Conservation (phyloP, 1,140 invertebrate genomes). For the Mercenaria mercenaria region DNA sequence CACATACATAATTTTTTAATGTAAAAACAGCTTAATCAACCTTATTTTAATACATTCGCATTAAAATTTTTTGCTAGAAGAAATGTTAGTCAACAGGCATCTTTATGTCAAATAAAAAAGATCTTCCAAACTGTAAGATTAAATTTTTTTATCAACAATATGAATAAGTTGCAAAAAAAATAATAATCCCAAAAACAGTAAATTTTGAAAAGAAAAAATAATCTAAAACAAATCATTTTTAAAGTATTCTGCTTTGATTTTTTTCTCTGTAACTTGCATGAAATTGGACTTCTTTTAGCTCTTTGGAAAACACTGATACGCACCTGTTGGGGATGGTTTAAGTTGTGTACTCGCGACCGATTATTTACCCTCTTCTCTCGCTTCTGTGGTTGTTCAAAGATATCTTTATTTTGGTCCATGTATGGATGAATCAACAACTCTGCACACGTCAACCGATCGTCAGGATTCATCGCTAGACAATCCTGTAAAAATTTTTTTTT, state of each 20-base stretch:
- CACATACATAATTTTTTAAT: too few species aligned
- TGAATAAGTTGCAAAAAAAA: too few species aligned
- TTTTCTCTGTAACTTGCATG: neutral
- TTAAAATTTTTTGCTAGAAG: too few species aligned
- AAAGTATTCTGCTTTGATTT: neutral
- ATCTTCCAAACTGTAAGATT: too few species aligned
- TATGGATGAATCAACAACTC: conserved; percentile 95
- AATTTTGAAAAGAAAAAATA: too few species aligned
- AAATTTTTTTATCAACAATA: too few species aligned
- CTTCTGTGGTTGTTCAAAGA: conserved; percentile 61
- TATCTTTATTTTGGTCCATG: conserved; percentile 88
- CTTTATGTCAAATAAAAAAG: too few species aligned
- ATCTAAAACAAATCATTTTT: too few species aligned
- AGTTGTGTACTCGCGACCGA: conserved; percentile 9
- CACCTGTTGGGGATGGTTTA: conserved; percentile 60
- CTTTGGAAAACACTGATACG: conserved; percentile 61
- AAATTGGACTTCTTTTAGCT: neutral
- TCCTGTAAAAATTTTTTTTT: conserved; percentile 89
- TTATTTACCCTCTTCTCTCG: conserved; percentile 59
- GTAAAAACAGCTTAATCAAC: too few species aligned
- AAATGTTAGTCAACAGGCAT: too few species aligned
- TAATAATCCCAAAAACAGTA: too few species aligned
- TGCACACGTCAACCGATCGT: conserved; percentile 95
- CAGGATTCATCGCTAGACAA: conserved; percentile 98
- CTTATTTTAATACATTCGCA: too few species aligned